Evolutionary conservation across 2,888 invertebrate species (phyloP).

Genomic region (Platycheirus rosarum): DNA sequence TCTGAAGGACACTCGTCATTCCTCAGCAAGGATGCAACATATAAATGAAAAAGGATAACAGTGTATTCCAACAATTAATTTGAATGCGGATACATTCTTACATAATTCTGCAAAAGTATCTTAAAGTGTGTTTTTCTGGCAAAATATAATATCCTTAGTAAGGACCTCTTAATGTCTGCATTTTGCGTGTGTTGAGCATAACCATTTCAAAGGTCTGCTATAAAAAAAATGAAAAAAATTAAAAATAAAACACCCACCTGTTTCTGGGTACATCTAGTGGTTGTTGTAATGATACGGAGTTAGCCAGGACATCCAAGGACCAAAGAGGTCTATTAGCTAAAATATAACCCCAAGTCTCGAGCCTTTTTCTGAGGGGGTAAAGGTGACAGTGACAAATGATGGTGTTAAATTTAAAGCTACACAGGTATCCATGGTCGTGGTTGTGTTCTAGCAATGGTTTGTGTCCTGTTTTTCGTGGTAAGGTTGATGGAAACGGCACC

Average conservation of each 20-base stretch:
- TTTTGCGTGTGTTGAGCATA: slow-evolving; percentile 45
- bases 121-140: slow-evolving; percentile 10
- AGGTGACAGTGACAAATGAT: slow-evolving; percentile 61
- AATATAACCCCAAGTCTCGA: slow-evolving; percentile 21
- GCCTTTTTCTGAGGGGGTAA: not conserved
- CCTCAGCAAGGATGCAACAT: not conserved
- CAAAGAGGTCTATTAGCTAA: slow-evolving; percentile 34
- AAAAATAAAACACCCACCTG: slow-evolving; percentile 61
- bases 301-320: not conserved
- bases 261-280: slow-evolving; percentile 25
- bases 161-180: not conserved
- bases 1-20: slow-evolving; percentile 8
- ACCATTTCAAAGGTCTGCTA: slow-evolving; percentile 10
- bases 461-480: slow-evolving; percentile 19
- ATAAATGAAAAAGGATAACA: slow-evolving; percentile 12
- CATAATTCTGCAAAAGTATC: slow-evolving; percentile 42
- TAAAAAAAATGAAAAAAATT: slow-evolving; percentile 5
- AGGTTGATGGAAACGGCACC: not conserved
- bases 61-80: not conserved
- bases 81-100: slow-evolving; percentile 53
- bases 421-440: not conserved
- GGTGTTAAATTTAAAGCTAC: slow-evolving; percentile 48
- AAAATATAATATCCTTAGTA: slow-evolving; percentile 13
- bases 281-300: slow-evolving; percentile 19
- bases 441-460: slow-evolving; percentile 5